Evolutionary conservation across 2,888 invertebrate genomes (phyloP), one percentile per base, ranked within the genome.

Genomic region (Sesia bembeciformis): DNA sequence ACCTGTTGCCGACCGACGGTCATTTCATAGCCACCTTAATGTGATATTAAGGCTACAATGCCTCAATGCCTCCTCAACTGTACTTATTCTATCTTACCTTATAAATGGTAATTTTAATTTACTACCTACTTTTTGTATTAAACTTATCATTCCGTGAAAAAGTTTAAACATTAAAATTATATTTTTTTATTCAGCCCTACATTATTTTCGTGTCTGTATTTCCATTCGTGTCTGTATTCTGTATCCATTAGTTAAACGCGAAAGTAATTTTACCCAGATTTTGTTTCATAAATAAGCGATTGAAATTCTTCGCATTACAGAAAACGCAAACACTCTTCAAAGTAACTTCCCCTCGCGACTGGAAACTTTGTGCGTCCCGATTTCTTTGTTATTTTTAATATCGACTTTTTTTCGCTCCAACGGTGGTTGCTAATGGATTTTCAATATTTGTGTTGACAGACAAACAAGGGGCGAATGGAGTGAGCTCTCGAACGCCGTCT

Each of bases 381-480:
- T 79, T 81, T 77, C 78, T 80, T 80, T 81, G 80, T 82, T 82
- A 81, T 83, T 81, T 84, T 82, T 80, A 81, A 82, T 82, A 82
- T 78, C 78, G 78, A 76, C 78, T 78, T 81, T 81, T 78, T 79
- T 82, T 64, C 78, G 79, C 79, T 76, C 69, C 65, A 76, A 67
- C 70, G 76, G 76, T 72, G 77, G 78, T 77, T 79, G 78, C 80
- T 86, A 86, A 87, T 86, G 86, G 85, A 85, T 84, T 87, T 81
- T 81, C 84, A 86, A 85, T 86, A 86, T 86, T 86, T 85, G 81
- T 83, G 73, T 84, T 83, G 81, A 81, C 83, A 78, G 77, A 79
- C 78, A 85, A 84, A 83, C 80, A 83, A 76, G 80, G 80, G 76
- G 78, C 70, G 71, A 72, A 73, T 72, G 70, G 73, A 79, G 76